Evolutionary conservation across 2,113 vertebrate genomes (phyloP).

Genomic region (Podilymbus podiceps): DNA sequence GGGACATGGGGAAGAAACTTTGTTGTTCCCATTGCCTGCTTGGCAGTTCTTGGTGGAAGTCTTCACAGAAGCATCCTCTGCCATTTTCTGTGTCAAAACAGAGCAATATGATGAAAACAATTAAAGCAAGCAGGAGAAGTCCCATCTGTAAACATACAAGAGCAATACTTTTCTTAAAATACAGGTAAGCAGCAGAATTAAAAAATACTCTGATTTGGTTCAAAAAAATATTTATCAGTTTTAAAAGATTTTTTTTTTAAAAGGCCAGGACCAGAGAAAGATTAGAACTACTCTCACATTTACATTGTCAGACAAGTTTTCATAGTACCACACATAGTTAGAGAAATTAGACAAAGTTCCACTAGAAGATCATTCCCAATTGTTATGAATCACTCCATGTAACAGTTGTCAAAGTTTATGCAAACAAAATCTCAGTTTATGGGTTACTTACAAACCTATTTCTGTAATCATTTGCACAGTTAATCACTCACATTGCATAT

Average conservation of each 20-base stretch:
- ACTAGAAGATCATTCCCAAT: not conserved
- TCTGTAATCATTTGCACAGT: not conserved
- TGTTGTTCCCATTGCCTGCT: slow-evolving; percentile 39
- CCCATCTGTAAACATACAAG: not conserved
- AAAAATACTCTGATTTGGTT: not conserved
- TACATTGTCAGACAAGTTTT: not conserved
- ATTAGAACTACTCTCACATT: not conserved
- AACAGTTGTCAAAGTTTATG: not conserved
- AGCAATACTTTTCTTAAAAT: not conserved
- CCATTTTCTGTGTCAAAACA: slow-evolving; percentile 62
- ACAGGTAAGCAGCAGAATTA: not conserved
- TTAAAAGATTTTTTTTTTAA: not conserved
- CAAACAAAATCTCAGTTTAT: not conserved
- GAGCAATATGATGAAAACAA: not conserved
- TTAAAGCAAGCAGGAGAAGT: not conserved
- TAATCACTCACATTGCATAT: not conserved
- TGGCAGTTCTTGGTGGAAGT: slow-evolving; percentile 61
- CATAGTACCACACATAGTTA: not conserved
- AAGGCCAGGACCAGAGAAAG: not conserved
- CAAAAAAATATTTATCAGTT: not conserved
- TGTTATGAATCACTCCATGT: not conserved
- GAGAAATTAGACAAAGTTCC: not conserved
- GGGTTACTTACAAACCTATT: not conserved
- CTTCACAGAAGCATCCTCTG: slow-evolving; percentile 69
- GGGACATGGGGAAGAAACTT: slow-evolving; percentile 39